Conservation (phyloP, 1,140 invertebrate genomes). For the Drosophila truncata region DNA sequence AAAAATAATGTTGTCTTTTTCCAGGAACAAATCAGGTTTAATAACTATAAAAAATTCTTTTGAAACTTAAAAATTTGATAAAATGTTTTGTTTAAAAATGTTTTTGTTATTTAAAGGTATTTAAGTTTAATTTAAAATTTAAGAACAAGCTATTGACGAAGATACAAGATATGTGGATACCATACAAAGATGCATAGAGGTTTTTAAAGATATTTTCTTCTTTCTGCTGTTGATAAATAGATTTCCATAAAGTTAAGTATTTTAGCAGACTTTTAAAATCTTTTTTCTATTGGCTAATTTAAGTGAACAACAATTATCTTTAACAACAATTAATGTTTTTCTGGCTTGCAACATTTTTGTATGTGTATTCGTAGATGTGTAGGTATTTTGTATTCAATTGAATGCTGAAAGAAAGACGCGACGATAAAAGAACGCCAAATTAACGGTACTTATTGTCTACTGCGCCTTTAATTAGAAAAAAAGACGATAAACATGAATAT, state of each 20-base stretch:
- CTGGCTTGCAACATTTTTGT: not conserved
- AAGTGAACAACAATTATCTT: not conserved
- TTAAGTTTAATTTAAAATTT: not conserved
- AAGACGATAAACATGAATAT: constrained; percentile 22
- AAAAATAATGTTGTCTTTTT: not conserved
- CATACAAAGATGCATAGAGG: not conserved
- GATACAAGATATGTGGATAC: not conserved
- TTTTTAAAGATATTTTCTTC: not conserved
- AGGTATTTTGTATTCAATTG: constrained; percentile 22
- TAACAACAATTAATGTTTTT: not conserved
- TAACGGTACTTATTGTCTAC: constrained; percentile 24
- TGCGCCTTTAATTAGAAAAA: constrained; percentile 23
- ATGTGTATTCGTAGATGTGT: not conserved
- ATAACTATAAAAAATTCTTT: not conserved
- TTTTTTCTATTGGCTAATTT: not conserved
- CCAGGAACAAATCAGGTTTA: not conserved
- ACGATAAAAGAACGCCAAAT: constrained; percentile 23
- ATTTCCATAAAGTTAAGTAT: not conserved
- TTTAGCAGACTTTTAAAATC: not conserved
- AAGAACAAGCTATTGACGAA: not conserved
- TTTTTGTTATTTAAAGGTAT: not conserved
- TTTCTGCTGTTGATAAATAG: not conserved
- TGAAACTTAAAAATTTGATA: not conserved
- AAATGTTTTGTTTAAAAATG: not conserved
- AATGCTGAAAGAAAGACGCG: constrained; percentile 19